Conservation (phyloP, 2,797 vertebrate species). For the Diglossa cyanea region DNA sequence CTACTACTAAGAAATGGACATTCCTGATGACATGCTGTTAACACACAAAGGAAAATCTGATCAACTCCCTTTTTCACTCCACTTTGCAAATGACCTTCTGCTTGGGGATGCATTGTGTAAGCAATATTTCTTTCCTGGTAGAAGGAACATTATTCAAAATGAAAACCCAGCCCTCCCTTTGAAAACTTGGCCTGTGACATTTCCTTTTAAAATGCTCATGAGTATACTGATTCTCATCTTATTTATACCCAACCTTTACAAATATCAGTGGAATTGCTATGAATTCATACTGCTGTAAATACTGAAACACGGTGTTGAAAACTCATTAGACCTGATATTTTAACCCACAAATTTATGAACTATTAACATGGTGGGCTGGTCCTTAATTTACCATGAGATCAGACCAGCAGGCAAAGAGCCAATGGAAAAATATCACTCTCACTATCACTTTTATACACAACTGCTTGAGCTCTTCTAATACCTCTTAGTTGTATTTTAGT, state of each 20-base stretch:
- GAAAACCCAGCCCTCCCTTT: neutral
- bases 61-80: neutral
- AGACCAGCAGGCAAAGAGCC: neutral
- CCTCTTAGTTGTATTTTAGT: neutral
- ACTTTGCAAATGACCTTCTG: slow-evolving; percentile 1
- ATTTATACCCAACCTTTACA: neutral
- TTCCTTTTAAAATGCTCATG: neutral
- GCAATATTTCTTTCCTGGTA: slow-evolving; percentile 7
- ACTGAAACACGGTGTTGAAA: neutral
- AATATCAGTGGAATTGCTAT: neutral
- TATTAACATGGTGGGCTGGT: neutral
- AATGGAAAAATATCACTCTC: neutral
- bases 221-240: neutral
- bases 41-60: neutral
- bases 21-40: slow-evolving; percentile 50
- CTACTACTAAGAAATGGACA: slow-evolving; percentile 10
- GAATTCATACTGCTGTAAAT: neutral
- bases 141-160: neutral
- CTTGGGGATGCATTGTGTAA: neutral
- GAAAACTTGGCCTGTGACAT: neutral
- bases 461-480: neutral
- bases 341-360: neutral
- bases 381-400: neutral
- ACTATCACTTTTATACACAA: neutral
- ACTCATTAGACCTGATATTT: neutral